Evolutionary conservation across 1,140 invertebrate genomes (phyloP).

Genomic region (Temnothorax longispinosus): DNA sequence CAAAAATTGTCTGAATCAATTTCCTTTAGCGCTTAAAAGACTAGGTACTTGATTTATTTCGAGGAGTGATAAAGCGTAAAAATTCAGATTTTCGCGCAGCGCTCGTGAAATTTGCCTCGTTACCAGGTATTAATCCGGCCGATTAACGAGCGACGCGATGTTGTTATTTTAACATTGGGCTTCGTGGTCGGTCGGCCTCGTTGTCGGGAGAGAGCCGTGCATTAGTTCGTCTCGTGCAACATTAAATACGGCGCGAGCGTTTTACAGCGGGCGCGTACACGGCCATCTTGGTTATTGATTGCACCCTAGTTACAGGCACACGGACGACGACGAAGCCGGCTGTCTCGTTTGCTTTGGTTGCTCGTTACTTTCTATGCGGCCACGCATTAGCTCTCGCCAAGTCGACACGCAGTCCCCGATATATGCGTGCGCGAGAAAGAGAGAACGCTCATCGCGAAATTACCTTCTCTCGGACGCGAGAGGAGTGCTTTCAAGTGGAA

Average conservation of each 20-base stretch:
- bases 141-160: slow-evolving; percentile 58
- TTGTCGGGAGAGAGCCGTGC: slow-evolving; percentile 65
- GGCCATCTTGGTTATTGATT: slow-evolving; percentile 81
- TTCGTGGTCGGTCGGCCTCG: slow-evolving; percentile 49
- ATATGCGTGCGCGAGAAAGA: slow-evolving; percentile 5
- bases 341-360: slow-evolving; percentile 69
- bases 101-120: slow-evolving; percentile 29
- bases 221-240: slow-evolving; percentile 79
- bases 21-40: not conserved
- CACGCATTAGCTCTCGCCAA: slow-evolving; percentile 35
- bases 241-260: slow-evolving; percentile 81
- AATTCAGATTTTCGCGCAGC: not conserved
- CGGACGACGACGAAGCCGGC: slow-evolving; percentile 63
- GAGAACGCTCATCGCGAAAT: slow-evolving; percentile 22
- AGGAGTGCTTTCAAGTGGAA: not conserved
- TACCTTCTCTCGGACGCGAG: not conserved
- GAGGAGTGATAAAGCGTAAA: not conserved
- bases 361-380: slow-evolving; percentile 28
- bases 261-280: slow-evolving; percentile 77
- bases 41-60: not conserved
- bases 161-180: slow-evolving; percentile 45
- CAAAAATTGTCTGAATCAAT: not conserved
- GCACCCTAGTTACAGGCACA: slow-evolving; percentile 74
- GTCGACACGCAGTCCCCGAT: slow-evolving; percentile 21
- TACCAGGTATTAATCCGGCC: slow-evolving; percentile 35